These are phyloP conservation scores for Alethe castanea DNA, from an alignment of 2,113 vertebrate species.

Conservation along the genomic window DNA sequence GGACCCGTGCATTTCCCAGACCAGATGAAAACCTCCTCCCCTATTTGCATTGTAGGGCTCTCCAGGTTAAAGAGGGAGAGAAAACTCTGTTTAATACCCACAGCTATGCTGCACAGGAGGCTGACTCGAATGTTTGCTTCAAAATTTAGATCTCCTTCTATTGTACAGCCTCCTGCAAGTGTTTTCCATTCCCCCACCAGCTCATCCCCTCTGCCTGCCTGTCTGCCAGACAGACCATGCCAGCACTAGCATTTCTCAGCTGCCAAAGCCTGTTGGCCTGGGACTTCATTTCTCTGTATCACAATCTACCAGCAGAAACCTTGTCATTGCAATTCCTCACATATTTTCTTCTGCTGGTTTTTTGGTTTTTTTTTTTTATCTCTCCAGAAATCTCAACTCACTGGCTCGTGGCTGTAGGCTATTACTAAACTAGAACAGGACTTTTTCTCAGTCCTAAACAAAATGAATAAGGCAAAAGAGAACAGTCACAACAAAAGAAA, in stretches of 20 bases:
- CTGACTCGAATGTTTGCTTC: neutral
- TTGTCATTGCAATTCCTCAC: constrained; percentile 42
- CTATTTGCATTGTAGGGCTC: neutral
- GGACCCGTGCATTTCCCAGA: neutral
- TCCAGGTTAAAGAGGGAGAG: neutral
- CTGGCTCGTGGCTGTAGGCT: neutral
- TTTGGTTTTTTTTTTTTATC: neutral
- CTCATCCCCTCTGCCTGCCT: neutral
- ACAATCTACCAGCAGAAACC: constrained; percentile 28
- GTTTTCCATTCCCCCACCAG: neutral
- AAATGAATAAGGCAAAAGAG: constrained; percentile 7
- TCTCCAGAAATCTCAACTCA: constrained; percentile 26
- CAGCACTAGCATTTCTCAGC: neutral
- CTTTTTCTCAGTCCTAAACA: neutral
- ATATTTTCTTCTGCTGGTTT: neutral
- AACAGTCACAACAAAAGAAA: neutral
- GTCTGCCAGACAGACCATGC: constrained; percentile 9
- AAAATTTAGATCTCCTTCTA: neutral
- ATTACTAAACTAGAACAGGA: constrained; percentile 9
- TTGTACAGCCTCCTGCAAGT: neutral
- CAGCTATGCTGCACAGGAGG: neutral
- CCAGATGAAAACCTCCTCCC: neutral
- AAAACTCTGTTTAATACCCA: neutral
- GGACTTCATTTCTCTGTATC: constrained; percentile 43
- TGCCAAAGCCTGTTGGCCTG: neutral